A percentile compares a stretch with the other conserved stretches of the same genome.
These are phyloP conservation scores for Tragelaphus strepsiceros DNA, from an alignment of 2,113 vertebrate genomes.

Conservation along the genomic window DNA sequence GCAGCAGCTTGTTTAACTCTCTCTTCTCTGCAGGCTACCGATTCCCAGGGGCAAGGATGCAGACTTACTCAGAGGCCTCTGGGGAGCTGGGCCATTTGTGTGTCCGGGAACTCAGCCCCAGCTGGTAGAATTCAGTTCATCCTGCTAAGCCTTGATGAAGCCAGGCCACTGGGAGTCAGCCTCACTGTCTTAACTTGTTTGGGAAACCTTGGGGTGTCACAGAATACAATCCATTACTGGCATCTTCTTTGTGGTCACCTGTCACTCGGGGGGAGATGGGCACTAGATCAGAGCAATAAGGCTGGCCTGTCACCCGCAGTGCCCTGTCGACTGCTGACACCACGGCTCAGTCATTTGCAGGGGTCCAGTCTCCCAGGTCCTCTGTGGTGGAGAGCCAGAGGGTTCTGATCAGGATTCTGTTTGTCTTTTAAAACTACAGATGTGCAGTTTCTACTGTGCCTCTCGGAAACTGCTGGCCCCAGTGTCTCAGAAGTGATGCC, in stretches of 20 bases:
- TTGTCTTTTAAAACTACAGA: not conserved
- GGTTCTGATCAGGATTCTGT: not conserved
- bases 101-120: not conserved
- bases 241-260: not conserved
- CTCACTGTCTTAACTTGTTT: constrained; percentile 18
- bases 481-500: not conserved
- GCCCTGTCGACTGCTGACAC: not conserved
- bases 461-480: not conserved
- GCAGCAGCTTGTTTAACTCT: not conserved
- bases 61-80: not conserved
- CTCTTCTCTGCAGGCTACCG: not conserved
- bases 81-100: not conserved
- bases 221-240: not conserved
- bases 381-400: not conserved
- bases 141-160: not conserved
- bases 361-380: not conserved
- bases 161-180: not conserved
- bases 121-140: not conserved
- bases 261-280: not conserved
- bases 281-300: not conserved
- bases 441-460: not conserved
- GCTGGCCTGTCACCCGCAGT: not conserved
- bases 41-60: not conserved
- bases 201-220: not conserved
- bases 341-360: not conserved